phyloP scores from a whole-genome alignment of 2,797 vertebrate genomes.

The Helicolenus hilgendorfi region DNA sequence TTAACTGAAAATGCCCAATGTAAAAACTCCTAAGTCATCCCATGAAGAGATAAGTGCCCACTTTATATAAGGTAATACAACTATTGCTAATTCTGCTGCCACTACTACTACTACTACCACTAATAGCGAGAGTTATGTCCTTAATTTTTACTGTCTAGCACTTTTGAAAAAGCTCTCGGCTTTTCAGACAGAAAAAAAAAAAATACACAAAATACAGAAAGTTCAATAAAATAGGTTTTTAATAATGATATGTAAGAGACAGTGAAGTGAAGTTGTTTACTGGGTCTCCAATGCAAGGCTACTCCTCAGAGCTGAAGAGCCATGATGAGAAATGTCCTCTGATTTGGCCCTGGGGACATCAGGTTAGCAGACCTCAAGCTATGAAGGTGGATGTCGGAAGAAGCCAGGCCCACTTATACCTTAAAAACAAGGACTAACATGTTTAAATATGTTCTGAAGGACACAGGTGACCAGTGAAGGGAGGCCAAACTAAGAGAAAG shows the following conservation, averaged over 20 bases:
- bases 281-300: not conserved
- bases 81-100: not conserved
- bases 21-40: not conserved
- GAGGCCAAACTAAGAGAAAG: not conserved
- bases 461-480: not conserved
- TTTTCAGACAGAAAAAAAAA: too few relatives aligned
- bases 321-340: not conserved
- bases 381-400: not conserved
- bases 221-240: not conserved
- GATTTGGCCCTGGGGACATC: not conserved
- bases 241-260: not conserved
- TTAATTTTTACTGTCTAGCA: not conserved
- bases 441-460: not conserved
- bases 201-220: not conserved
- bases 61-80: not conserved
- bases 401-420: not conserved
- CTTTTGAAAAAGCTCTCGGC: slow-evolving; percentile 17
- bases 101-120: not conserved
- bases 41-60: not conserved
- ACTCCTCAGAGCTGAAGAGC: not conserved
- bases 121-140: not conserved
- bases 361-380: not conserved
- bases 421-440: not conserved
- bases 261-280: not conserved
- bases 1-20: not conserved